A percentile compares a stretch with the other conserved stretches of the same genome.
phyloP scores from a whole-genome alignment of 2,888 invertebrate genomes.

The Auanema sp. region DNA sequence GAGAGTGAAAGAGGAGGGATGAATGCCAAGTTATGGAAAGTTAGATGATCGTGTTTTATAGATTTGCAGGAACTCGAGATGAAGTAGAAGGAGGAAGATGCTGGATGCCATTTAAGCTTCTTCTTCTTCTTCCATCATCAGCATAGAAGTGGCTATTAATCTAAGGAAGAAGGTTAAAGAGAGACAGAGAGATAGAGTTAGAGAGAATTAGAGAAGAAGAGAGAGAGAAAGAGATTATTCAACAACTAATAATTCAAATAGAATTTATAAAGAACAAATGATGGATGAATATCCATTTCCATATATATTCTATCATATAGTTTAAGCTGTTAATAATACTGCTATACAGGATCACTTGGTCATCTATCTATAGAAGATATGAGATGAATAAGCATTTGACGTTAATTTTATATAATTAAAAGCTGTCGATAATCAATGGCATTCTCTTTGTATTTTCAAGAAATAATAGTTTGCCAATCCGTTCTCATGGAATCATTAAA shows the following conservation, averaged over 20 bases:
- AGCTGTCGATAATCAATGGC: too few relatives aligned
- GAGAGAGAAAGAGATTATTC: not conserved
- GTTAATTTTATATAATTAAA: too few relatives aligned
- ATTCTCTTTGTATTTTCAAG: too few relatives aligned
- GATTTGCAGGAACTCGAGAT: conserved; percentile 12
- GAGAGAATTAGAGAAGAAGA: not conserved
- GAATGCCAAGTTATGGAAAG: conserved; percentile 7
- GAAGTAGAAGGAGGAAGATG: conserved; percentile 9
- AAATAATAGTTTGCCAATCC: too few relatives aligned
- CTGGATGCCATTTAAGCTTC: not conserved
- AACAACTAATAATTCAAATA: not conserved
- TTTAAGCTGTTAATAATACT: too few relatives aligned
- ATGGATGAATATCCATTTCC: too few relatives aligned
- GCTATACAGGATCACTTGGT: too few relatives aligned
- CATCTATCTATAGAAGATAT: too few relatives aligned
- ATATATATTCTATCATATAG: too few relatives aligned
- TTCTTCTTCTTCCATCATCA: conserved; percentile 6
- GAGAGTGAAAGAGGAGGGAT: conserved; percentile 8
- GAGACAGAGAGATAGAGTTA: conserved; percentile 10
- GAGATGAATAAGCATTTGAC: too few relatives aligned
- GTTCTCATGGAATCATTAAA: too few relatives aligned
- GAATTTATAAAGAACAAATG: too few relatives aligned
- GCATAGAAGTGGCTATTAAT: not conserved
- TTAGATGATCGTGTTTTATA: conserved; percentile 14
- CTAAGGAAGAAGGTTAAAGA: not conserved